phyloP scores from a whole-genome alignment of 1,140 invertebrate species.

The Bactericera cockerelli region DNA sequence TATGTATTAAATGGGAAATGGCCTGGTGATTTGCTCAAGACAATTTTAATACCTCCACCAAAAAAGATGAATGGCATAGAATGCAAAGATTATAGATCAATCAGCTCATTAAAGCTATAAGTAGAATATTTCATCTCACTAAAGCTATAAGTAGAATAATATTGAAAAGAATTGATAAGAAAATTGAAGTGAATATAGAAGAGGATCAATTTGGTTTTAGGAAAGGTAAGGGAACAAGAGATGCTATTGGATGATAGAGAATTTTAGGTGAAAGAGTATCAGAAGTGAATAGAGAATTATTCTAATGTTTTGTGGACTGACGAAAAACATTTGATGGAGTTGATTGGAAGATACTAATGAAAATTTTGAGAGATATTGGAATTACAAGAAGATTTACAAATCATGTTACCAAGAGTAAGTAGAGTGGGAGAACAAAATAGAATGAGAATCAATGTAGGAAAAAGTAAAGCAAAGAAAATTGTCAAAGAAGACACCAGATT shows the following conservation, averaged over 20 bases:
- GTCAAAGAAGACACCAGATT: not conserved
- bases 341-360: constrained; percentile 6
- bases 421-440: not conserved
- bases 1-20: constrained; percentile 15
- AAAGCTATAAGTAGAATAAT: no score
- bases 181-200: constrained; percentile 10
- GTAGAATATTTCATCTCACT: constrained; percentile 13
- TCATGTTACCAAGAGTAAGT: not conserved
- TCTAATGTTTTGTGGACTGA: constrained; percentile 5
- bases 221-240: constrained; percentile 11
- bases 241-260: constrained; percentile 11
- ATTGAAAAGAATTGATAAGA: constrained; percentile 13
- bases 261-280: not conserved
- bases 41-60: constrained; percentile 14
- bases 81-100: constrained; percentile 18
- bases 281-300: constrained; percentile 11
- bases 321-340: constrained; percentile 8
- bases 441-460: not conserved
- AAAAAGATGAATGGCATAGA: constrained; percentile 15
- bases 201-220: constrained; percentile 14
- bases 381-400: not conserved
- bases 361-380: constrained; percentile 1
- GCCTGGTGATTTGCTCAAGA: constrained; percentile 19
- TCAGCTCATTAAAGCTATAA: no score
- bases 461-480: not conserved